These are phyloP conservation scores for Anas platyrhynchos DNA, from an alignment of 2,113 vertebrate genomes.

Conservation along the genomic window DNA sequence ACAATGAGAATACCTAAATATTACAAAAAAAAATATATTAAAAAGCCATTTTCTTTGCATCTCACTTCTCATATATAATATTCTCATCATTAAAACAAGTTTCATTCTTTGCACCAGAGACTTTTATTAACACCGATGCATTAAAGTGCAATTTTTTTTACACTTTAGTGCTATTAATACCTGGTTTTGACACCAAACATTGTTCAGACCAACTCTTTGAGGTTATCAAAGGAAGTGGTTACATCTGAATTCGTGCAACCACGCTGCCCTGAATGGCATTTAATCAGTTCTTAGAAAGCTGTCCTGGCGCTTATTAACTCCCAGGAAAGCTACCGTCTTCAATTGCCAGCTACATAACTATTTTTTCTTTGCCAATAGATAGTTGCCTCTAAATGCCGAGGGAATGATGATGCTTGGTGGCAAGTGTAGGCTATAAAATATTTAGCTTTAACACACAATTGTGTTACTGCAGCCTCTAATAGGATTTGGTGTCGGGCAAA, in stretches of 20 bases:
- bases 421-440: conserved; percentile 74
- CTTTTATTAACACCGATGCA: background rate
- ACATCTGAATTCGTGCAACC: background rate
- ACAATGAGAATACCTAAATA: background rate
- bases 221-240: background rate
- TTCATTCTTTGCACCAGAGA: background rate
- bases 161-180: background rate
- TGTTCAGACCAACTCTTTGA: background rate
- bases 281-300: conserved; percentile 38
- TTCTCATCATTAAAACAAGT: background rate
- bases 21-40: background rate
- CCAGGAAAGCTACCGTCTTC: conserved; percentile 21
- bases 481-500: conserved; percentile 70
- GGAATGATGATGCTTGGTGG: conserved; percentile 56
- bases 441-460: conserved; percentile 76
- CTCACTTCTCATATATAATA: background rate
- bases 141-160: background rate
- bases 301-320: conserved; percentile 39
- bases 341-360: conserved; percentile 30
- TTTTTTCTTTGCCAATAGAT: conserved; percentile 36
- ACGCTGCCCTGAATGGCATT: background rate
- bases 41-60: background rate
- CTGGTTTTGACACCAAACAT: background rate
- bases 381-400: conserved; percentile 42
- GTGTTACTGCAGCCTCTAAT: conserved; percentile 72